phyloP scores from a whole-genome alignment of 2,113 vertebrate species.

The Saimiri boliviensis region DNA sequence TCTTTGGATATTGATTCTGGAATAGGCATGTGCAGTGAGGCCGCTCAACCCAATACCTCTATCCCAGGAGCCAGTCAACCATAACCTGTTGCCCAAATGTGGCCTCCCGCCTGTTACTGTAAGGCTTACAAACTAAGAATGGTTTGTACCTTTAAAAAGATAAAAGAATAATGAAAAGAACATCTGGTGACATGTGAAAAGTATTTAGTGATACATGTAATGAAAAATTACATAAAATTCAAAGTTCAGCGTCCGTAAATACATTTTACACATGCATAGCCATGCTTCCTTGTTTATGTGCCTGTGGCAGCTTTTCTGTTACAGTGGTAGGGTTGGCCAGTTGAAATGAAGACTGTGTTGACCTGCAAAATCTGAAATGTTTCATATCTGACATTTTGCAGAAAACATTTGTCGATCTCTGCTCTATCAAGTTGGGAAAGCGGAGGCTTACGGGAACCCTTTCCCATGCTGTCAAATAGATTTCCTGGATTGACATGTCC shows the following conservation, averaged over 20 bases:
- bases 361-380: neutral
- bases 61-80: neutral
- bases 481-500: neutral
- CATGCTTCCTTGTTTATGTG: rapidly evolving
- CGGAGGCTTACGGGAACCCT: neutral
- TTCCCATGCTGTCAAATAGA: neutral
- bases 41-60: rapidly evolving
- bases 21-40: rapidly evolving
- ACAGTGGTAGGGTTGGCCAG: rapidly evolving
- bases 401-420: neutral
- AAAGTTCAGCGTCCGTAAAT: neutral
- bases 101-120: neutral
- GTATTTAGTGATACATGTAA: neutral
- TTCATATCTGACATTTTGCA: neutral
- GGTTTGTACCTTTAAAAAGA: neutral
- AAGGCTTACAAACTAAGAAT: neutral
- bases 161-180: neutral
- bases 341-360: neutral
- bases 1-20: too few relatives aligned
- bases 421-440: neutral
- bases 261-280: neutral
- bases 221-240: neutral
- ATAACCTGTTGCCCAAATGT: rapidly evolving
- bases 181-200: neutral
- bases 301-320: rapidly evolving